Percentiles rank a stretch among this genome's conserved stretches.
These are phyloP conservation scores for Oceanodroma tethys DNA, from an alignment of 2,113 vertebrate genomes.

Conservation along the genomic window DNA sequence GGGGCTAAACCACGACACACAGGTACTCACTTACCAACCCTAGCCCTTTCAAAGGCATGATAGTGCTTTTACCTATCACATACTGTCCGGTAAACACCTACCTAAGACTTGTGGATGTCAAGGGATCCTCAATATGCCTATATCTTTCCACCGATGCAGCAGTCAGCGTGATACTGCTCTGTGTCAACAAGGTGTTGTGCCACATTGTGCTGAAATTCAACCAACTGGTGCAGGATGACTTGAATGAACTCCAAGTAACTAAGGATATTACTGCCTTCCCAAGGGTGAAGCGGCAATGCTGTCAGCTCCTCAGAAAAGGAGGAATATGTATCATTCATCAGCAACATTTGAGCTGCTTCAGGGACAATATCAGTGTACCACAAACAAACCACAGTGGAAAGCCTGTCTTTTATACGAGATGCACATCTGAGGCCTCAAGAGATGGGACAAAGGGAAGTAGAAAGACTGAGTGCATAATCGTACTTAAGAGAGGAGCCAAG, in stretches of 20 bases:
- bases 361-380: background rate
- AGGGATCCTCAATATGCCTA: background rate
- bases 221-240: background rate
- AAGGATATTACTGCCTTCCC: background rate
- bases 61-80: background rate
- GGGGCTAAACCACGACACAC: too few relatives aligned
- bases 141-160: background rate
- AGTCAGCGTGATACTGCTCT: background rate
- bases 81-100: background rate
- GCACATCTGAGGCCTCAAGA: background rate
- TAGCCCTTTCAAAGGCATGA: background rate
- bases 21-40: background rate
- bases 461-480: background rate
- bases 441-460: background rate
- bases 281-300: background rate
- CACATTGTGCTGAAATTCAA: background rate
- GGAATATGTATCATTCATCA: background rate
- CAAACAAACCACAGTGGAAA: background rate
- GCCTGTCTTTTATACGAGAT: background rate
- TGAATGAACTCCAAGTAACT: background rate
- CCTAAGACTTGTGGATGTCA: background rate
- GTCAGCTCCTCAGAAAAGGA: background rate
- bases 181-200: background rate
- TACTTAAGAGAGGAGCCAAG: background rate
- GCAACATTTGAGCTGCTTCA: background rate